A percentile compares a stretch with the other conserved stretches of the same genome.
Evolutionary conservation across 2,113 vertebrate genomes (phyloP).

Genomic region (Rhynchomys soricoides): DNA sequence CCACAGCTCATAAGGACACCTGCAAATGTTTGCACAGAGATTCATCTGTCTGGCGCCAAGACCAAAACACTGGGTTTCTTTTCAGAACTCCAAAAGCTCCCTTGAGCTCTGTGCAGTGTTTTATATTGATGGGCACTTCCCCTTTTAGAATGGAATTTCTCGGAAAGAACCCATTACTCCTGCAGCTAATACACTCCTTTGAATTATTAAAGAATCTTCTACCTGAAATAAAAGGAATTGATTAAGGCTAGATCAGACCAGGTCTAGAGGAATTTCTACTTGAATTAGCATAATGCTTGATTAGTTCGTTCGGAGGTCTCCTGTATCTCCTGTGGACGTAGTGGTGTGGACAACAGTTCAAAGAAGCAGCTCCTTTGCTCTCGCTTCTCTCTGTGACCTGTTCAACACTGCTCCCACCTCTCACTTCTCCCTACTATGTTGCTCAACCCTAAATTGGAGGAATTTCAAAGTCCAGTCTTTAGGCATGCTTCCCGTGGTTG

Average conservation of each 20-base stretch:
- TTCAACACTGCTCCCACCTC: background rate
- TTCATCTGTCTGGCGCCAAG: background rate
- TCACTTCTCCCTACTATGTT: background rate
- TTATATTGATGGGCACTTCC: background rate
- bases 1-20: background rate
- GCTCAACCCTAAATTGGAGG: background rate
- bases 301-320: background rate
- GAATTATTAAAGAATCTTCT: constrained; percentile 34
- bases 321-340: fast-evolving
- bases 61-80: background rate
- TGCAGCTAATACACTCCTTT: constrained; percentile 3
- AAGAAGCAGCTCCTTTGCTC: background rate
- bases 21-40: background rate
- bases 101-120: background rate
- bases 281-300: background rate
- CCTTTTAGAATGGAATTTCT: constrained; percentile 12
- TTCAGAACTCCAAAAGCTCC: background rate
- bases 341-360: background rate
- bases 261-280: background rate
- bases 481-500: background rate
- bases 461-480: background rate
- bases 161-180: constrained; percentile 9
- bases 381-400: background rate
- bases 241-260: background rate
- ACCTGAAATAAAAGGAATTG: background rate